Evolutionary conservation across 35 echinoderm and acorn worm genomes (phyloP).

Genomic region (Nesometra sesokonis): DNA sequence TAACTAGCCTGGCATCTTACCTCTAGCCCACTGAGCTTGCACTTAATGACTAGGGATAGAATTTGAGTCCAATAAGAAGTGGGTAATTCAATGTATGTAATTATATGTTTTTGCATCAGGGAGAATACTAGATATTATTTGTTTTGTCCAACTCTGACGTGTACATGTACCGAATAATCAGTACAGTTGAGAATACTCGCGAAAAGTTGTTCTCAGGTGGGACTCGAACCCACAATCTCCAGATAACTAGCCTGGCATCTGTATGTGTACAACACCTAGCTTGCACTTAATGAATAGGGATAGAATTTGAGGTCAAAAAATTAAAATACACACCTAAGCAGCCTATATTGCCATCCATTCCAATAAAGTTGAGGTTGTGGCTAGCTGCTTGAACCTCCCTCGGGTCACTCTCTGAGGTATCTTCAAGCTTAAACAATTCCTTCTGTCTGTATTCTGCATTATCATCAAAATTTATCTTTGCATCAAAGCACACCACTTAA

Average conservation of each 20-base stretch:
- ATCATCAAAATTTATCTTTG: slow-evolving; percentile 99
- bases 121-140: not conserved
- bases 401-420: slow-evolving; percentile 59
- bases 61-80: too few relatives aligned
- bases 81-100: too few relatives aligned
- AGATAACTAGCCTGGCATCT: too few relatives aligned
- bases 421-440: slow-evolving; percentile 86
- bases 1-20: not conserved
- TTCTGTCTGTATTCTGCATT: slow-evolving; percentile 92
- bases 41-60: too few relatives aligned
- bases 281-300: not conserved
- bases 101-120: too few relatives aligned
- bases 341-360: slow-evolving; percentile 98
- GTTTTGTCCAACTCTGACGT: too few relatives aligned
- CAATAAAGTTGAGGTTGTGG: slow-evolving; percentile 90
- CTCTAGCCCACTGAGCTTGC: too few relatives aligned
- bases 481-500: slow-evolving; percentile 95
- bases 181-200: too few relatives aligned
- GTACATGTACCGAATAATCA: too few relatives aligned
- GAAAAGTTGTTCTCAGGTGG: not conserved
- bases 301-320: too few relatives aligned
- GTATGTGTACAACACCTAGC: not conserved
- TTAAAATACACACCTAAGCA: slow-evolving; percentile 66
- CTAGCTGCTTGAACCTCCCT: slow-evolving; percentile 60
- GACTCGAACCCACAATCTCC: too few relatives aligned